Conservation (phyloP, 2,888 invertebrate species). For the Catocala fraxini region DNA sequence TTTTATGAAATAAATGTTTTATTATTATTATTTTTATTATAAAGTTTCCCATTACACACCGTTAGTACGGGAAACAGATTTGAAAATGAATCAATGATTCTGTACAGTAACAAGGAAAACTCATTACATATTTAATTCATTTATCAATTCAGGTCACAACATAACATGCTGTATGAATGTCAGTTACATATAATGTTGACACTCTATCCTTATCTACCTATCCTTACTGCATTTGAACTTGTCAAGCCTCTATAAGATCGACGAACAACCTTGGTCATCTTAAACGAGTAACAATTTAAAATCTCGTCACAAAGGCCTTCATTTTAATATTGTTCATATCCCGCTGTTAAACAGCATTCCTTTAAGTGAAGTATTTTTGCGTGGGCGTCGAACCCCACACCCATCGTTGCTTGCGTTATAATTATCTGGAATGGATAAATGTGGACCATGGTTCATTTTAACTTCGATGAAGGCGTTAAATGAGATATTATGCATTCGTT, state of each 20-base stretch:
- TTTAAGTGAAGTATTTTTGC: constrained; percentile 35
- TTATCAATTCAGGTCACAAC: too few species aligned
- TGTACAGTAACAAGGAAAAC: too few species aligned
- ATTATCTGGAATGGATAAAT: constrained; percentile 58
- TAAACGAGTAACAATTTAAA: neutral
- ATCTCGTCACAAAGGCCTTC: constrained; percentile 8
- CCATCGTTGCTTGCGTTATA: constrained; percentile 54
- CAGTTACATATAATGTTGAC: too few species aligned
- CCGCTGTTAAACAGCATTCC: constrained; percentile 47
- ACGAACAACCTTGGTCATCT: neutral
- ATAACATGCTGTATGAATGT: too few species aligned
- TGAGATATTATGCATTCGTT: constrained; percentile 32
- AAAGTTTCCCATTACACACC: too few species aligned
- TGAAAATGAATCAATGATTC: too few species aligned
- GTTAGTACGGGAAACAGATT: too few species aligned
- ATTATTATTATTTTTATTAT: too few species aligned
- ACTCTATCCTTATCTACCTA: too few species aligned
- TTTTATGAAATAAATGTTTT: too few species aligned
- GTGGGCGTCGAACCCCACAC: constrained; percentile 57
- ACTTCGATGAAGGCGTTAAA: constrained; percentile 33
- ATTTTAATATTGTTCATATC: constrained; percentile 26
- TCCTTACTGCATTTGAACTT: too few species aligned
- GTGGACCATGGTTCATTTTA: constrained; percentile 41
- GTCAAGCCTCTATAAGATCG: neutral
- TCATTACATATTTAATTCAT: neutral